A percentile compares a stretch with the other conserved stretches of the same genome.
These are phyloP conservation scores for Meganola albula DNA, from an alignment of 2,888 invertebrate genomes.

Conservation along the genomic window DNA sequence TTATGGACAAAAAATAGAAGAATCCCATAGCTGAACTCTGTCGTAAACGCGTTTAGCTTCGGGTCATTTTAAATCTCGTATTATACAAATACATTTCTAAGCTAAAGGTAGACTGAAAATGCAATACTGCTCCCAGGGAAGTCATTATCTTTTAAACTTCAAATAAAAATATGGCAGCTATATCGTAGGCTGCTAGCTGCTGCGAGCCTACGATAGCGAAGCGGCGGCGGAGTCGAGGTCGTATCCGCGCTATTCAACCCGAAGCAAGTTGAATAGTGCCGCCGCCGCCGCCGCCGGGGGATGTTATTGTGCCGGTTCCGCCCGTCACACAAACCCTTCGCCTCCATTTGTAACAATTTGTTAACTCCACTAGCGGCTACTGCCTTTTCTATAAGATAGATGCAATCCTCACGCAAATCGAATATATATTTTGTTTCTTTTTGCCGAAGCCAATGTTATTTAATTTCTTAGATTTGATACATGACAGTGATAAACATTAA, in stretches of 20 bases:
- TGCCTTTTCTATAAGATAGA: conserved; percentile 25
- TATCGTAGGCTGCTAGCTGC: conserved; percentile 11
- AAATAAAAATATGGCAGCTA: conserved; percentile 12
- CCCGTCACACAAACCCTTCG: conserved; percentile 20
- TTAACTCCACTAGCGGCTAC: conserved; percentile 28
- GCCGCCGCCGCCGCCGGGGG: conserved; percentile 21
- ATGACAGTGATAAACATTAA: conserved; percentile 4
- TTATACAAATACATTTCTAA: no score
- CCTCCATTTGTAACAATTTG: conserved; percentile 54
- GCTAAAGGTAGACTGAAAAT: conserved; percentile 10
- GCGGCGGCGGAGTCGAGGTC: conserved; percentile 10
- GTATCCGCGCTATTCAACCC: conserved; percentile 21
- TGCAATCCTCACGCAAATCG: conserved; percentile 26
- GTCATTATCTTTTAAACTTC: conserved; percentile 28
- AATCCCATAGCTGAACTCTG: no score
- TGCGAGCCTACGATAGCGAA: conserved; percentile 8
- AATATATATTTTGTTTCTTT: conserved; percentile 21
- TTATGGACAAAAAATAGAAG: no score
- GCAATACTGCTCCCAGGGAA: conserved; percentile 18
- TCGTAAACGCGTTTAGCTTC: no score
- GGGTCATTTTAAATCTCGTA: no score
- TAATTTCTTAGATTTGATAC: conserved; percentile 11
- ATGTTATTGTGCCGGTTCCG: conserved; percentile 33
- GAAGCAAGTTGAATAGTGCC: conserved; percentile 17
- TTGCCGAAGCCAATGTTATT: conserved; percentile 10